Evolutionary conservation across 23 tunicate genomes (phyloP), one percentile per base, ranked within the genome.

Genomic region (Halocynthia aurantium): DNA sequence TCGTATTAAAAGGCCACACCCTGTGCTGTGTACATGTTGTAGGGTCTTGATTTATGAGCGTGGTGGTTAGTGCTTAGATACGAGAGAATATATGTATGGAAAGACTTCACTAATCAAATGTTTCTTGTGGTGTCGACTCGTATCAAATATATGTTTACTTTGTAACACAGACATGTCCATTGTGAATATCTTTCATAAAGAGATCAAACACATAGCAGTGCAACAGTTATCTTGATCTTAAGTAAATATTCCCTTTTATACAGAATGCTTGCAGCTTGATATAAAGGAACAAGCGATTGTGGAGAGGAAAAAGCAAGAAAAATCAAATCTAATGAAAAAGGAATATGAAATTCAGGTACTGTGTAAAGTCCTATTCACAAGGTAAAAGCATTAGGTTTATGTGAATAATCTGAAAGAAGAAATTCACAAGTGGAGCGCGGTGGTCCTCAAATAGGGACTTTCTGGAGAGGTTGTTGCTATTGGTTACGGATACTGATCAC

Each of bases 341-440:
- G 85, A 89, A 75, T 84, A 89, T 58, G 96, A 89, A 71, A 89
- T 89, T 50, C 85, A 84, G 12, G 89, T 89, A 22, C 64, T 72
- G 19, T 78, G 82, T 50, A 53, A 82, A 73, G 85, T 87, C 49
- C 22, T 31, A 67, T 19, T 67, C 71, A 67, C 19, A 9, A 10
- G 21, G 71, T 67, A 22, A 67, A 67, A 40, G 71, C 40, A 22
- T 13, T 67, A 18, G 10, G 12, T 67, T 40, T 9, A 8, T 67
- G 9, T 67, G n/a, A n/a, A n/a, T n/a, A n/a, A n/a, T n/a, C n/a
- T n/a, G n/a, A n/a, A n/a, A n/a, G n/a, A n/a, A n/a, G n/a, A n/a
- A n/a, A n/a, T n/a, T n/a, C n/a, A n/a, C n/a, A n/a, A n/a, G n/a
- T n/a, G n/a, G n/a, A n/a, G n/a, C n/a, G n/a, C n/a, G n/a, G n/a